Base-by-base conservation (phyloP, 2,888 invertebrate genomes). In the Podotricha telesiphe region DNA sequence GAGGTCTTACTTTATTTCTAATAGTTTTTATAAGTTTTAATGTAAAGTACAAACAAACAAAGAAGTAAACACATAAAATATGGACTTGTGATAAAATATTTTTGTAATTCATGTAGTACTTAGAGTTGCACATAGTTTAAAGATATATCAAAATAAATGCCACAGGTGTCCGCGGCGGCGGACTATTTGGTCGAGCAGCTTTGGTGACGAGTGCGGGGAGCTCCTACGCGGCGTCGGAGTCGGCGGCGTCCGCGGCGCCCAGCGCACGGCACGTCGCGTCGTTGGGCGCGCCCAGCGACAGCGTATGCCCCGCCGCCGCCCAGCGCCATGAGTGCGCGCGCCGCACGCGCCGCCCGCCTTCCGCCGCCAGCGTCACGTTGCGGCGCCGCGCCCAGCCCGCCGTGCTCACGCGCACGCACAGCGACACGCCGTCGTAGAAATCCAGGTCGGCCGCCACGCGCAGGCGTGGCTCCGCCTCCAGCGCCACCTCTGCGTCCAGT, bases 371-470 rank as follows among this genome's bases (percentile, higher is more conserved):
- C 68, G 63, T 64, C 34, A 22, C 58, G 42, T 8, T 5, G 42
- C 65, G 58, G 20, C 63, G 68, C 45, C 51, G 64, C 51, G 50
- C 61, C 70, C 71, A 77, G 48, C 70, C 73, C 58, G 69, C 80
- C 47, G 75, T 56, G 65, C 68, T 48, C 47, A 75, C 82, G 78
- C 87, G 87, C 79, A 88, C 88, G 81, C 90, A 90, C 72, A 88
- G 82, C 79, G 84, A 77, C 75, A 80, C 79, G 68, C 55, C 77
- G 65, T 79, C 80, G 84, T 88, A 87, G 84, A 89, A 89, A 83
- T 90, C 89, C 56, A 87, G 79, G 77, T 86, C 82, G 53, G 85
- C 78, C 64, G 77, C 77, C 66, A 88, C 70, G 75, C 73, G 77
- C 79, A 84, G 76, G 42, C 77, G 75, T 71, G 84, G 83, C 76